Evolutionary conservation across 1,140 invertebrate genomes (phyloP), one percentile per base, ranked within the genome.

Genomic region (Anthonomus grandis): DNA sequence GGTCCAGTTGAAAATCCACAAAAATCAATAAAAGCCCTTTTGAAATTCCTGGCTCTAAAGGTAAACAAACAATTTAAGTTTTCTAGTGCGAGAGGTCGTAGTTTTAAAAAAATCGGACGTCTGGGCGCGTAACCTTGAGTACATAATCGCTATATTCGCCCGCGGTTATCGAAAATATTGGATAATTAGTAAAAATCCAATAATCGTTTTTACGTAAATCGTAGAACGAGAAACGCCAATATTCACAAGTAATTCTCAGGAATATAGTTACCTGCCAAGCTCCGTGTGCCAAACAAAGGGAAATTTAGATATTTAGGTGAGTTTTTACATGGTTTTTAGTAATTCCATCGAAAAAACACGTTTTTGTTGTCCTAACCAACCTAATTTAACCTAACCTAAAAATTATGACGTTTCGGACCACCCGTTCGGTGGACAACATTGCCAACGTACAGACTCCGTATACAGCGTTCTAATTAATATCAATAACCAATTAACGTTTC

Each of bases 261-360:
- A n/a, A n/a, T 18, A n/a, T 39, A 21, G 10, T 31, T 58, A 58
- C 56, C 56, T 58, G 56, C 56, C 56, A 37, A 34, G 19, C 17
- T n/a, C 15, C 17, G 13, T n/a, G 46, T 56, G 54, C 45, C 44
- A 56, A 56, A 47, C 45, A 38, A 47, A 48, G 54, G 52, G 44
- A 48, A 41, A 27, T 38, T 41, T 44, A 45, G 13, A 27, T 31
- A 19, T 34, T 56, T 10, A 2, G 47, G 56, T 58, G 52, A 51
- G 47, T 56, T 22, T 39, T n/a, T 41, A 10, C 13, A 49, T 21
- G 10, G 23, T 49, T 49, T 15, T 39, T 23, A 38, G 45, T 31
- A 31, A 57, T 48, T 48, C 15, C 37, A 13, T 13, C 23, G 10
- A 37, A 52, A 57, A 49, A 57, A 57, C 54, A 57, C 54, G 54